Base-by-base conservation (phyloP, 30 jellyfish, hydroid and myxozoan genomes). In the Cassiopea xamachana region DNA sequence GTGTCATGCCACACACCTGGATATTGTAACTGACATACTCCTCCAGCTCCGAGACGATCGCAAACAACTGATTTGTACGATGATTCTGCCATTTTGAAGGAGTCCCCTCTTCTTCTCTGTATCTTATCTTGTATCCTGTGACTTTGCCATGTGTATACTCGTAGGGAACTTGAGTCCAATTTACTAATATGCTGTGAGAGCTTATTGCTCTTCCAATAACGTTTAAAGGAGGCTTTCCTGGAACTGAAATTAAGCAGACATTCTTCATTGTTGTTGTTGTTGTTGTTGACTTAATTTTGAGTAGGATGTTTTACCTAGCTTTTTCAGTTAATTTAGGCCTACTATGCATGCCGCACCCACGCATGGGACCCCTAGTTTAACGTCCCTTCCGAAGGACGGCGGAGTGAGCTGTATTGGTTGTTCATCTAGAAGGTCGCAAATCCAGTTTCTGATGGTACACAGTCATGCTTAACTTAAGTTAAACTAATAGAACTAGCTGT, bases 101-200 rank as follows among this genome's bases (percentile, higher is more conserved):
- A 5, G 81, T n/a, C n/a, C n/a, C 82, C 69, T 82, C 81, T 17
- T 82, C 58, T 27, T 82, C 90, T 67, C 50, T 71, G 71, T 82
- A 82, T 39, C 12, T 48, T 70, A 82, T 50, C 48, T 17, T 16
- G 47, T 82, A 82, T 45, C 80, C 62, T 27, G 69, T 62, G 15
- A 82, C 68, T 49, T 64, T 67, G 1, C 90, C 90, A 67, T 82
- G 45, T 39, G 75, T 82, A 2, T 16, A n/a, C 47, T 82, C 73
- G 44, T 82, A 82, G 45, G 90, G 90, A 58, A 82, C 68, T 59
- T n/a, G 50, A 27, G 82, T 45, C 90, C 90, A 82, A 19, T 60
- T 62, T 62, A 82, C 48, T 27, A 1, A 3, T 12, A 82, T 17
- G 71, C 90, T 82, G 7, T 64, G 47, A 27, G 90, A 39, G 55